phyloP scores from a whole-genome alignment of 2,797 vertebrate genomes.

The Pseudochaenichthys georgianus region DNA sequence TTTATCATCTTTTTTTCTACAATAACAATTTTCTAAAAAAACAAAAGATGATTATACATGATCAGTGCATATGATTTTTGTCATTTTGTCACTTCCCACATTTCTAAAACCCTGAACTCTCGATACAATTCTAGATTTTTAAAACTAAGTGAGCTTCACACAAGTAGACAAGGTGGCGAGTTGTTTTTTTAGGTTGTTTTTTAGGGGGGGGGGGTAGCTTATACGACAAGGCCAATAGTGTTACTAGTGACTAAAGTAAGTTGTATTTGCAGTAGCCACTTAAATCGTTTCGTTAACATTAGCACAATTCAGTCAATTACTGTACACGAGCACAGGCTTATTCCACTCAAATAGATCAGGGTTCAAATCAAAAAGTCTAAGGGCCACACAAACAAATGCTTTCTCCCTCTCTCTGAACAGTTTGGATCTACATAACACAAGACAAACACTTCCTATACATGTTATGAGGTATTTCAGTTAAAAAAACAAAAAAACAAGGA shows the following conservation, averaged over 20 bases:
- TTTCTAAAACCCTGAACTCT: slow-evolving; percentile 71
- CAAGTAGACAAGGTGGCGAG: slow-evolving; percentile 39
- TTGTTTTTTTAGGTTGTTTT: slow-evolving; percentile 7
- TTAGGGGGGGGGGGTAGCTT: slow-evolving; percentile 33
- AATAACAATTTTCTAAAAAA: slow-evolving; percentile 59
- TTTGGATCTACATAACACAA: slow-evolving; percentile 52
- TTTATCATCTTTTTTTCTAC: slow-evolving; percentile 65
- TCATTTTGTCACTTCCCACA: slow-evolving; percentile 65
- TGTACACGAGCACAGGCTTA: slow-evolving; percentile 50
- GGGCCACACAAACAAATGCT: slow-evolving; percentile 17
- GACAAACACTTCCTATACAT: slow-evolving; percentile 60
- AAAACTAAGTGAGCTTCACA: slow-evolving; percentile 59
- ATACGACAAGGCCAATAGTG: slow-evolving; percentile 57
- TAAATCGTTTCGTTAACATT: slow-evolving; percentile 47
- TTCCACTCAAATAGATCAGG: slow-evolving; percentile 39
- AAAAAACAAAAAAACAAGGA: slow-evolving; percentile 48
- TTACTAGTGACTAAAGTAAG: slow-evolving; percentile 58
- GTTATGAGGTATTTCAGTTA: slow-evolving; percentile 78
- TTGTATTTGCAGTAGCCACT: slow-evolving; percentile 50
- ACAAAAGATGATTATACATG: slow-evolving; percentile 66
- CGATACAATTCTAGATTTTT: slow-evolving; percentile 67
- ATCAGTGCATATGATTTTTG: slow-evolving; percentile 79
- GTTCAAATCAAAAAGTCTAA: slow-evolving; percentile 25
- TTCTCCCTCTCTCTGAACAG: slow-evolving; percentile 31
- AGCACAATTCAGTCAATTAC: slow-evolving; percentile 60